Base-by-base conservation (phyloP, 2,113 vertebrate genomes). In the Dicentrarchus labrax region DNA sequence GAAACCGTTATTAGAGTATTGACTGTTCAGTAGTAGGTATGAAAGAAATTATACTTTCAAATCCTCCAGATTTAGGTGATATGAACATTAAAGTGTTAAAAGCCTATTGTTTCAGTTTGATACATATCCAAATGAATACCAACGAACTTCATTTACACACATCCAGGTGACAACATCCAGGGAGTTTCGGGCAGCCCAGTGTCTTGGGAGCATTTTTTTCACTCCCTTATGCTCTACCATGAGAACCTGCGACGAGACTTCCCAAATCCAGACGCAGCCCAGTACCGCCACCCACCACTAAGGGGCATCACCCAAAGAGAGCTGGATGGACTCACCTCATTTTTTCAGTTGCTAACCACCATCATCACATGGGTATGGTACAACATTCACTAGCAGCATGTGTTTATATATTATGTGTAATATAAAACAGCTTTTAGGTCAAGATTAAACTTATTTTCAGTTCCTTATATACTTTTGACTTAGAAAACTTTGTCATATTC, bases 121-220 rank as follows among this genome's bases (percentile, higher is more conserved):
- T 24, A 48, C 51, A 30, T 4, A 17, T 43, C 7, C 8, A 22
- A 24, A 51, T 54, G 6, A 72, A 36, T 21, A 0, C 11, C 13
- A 43, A 36, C 24, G 43, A 13, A 68, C 5, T 12, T 71, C 4
- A 16, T 73, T 54, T 79, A 3, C 22, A 8, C 76, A 1, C 80
- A 2, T 85, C 22, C 80, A 99, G 98, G 89, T 67, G 98, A 99
- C 92, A 99, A 98, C 92, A 96, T 99, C 70, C 98, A 99, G 92
- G 94, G 94, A 56, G 94, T 96, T 13, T 97, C 97, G 8, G 97
- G 98, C 78, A 97, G 97, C 83, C 96, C 97, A 4, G 97, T 99
- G 74, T 99, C 97, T 16, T 99, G 98, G 98, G 98, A 99, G 62
- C 98, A 99, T 92, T 98, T 99, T 82, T 99, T 99, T 88, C 97